These are phyloP conservation scores for Notamacropus eugenii DNA, from an alignment of 2,797 vertebrate genomes.

Conservation along the genomic window DNA sequence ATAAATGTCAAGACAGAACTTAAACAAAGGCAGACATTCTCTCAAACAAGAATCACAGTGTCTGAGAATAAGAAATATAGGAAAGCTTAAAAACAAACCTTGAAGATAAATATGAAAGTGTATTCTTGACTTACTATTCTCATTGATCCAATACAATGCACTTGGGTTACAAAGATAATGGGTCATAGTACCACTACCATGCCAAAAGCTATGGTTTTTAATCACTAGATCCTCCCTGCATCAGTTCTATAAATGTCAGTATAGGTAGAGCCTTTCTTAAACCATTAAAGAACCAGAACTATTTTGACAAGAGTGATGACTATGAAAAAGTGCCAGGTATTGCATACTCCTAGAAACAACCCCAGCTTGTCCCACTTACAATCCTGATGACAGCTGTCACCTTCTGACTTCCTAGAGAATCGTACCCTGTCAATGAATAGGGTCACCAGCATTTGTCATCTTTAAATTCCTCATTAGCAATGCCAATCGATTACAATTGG, in stretches of 20 bases:
- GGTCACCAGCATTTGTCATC: slow-evolving; percentile 48
- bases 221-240: slow-evolving; percentile 16
- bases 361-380: slow-evolving; percentile 54
- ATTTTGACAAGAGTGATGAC: slow-evolving; percentile 42
- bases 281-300: slow-evolving; percentile 44
- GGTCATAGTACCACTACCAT: background rate
- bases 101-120: slow-evolving; percentile 4
- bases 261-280: slow-evolving; percentile 52
- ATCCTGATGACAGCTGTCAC: slow-evolving; percentile 17
- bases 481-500: slow-evolving; percentile 26
- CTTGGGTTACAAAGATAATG: slow-evolving; percentile 32
- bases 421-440: slow-evolving; percentile 48
- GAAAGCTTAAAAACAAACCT: slow-evolving; percentile 36
- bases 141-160: background rate
- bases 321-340: slow-evolving; percentile 12
- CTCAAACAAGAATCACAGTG: background rate
- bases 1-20: slow-evolving; percentile 59
- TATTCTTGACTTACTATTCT: slow-evolving; percentile 46
- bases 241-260: slow-evolving; percentile 56
- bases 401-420: background rate
- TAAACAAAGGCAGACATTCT: slow-evolving; percentile 52
- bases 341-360: background rate
- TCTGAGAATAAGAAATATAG: slow-evolving; percentile 15
- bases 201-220: background rate
- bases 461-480: slow-evolving; percentile 70